Evolutionary conservation across 2,113 vertebrate species (phyloP).

Genomic region (Illadopsis cleaveri): DNA sequence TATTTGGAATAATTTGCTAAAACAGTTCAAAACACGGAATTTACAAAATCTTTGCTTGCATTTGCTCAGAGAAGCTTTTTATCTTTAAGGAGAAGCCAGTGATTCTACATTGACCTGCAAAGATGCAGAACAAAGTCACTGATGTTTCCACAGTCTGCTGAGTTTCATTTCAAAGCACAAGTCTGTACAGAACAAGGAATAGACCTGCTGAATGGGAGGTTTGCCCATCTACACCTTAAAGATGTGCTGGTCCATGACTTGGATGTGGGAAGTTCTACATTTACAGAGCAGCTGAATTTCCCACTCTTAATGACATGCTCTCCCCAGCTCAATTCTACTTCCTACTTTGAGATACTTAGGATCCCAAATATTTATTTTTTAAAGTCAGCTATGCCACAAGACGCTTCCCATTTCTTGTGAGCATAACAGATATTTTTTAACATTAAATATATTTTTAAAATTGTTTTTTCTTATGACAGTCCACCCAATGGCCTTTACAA

Average conservation of each 20-base stretch:
- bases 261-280: not conserved
- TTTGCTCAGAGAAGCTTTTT: not conserved
- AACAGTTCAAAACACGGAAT: not conserved
- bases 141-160: not conserved
- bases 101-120: not conserved
- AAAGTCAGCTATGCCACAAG: too few species aligned
- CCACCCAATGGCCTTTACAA: too few species aligned
- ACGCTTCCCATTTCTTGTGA: too few species aligned
- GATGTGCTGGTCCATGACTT: not conserved
- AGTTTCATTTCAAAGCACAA: conserved; percentile 9
- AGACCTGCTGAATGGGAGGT: not conserved
- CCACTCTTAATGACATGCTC: not conserved
- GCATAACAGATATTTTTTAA: too few species aligned
- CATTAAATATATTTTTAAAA: too few species aligned
- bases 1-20: not conserved
- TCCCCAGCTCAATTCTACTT: too few species aligned
- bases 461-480: too few species aligned
- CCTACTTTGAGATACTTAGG: too few species aligned
- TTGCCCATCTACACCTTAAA: not conserved
- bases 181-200: not conserved
- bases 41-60: not conserved
- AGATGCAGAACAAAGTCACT: not conserved
- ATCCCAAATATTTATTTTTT: too few species aligned
- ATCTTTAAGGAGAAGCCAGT: not conserved
- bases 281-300: not conserved